phyloP scores from a whole-genome alignment of 2,797 vertebrate species.

The Leptatherina wallacei region DNA sequence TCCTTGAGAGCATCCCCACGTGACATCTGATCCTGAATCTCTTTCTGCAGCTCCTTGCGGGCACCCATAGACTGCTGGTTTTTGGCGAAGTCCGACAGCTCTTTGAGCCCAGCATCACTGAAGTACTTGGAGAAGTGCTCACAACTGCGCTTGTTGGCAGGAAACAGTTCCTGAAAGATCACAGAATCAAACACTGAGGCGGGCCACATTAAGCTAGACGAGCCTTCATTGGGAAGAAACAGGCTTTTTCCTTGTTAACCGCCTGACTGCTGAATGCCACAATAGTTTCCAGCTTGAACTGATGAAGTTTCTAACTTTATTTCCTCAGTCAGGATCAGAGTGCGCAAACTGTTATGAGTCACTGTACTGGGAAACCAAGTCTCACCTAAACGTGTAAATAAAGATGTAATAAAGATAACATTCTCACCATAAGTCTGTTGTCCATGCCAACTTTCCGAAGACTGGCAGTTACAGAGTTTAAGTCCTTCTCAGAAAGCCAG shows the following conservation, averaged over 20 bases:
- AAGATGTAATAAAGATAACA: conserved; percentile 3
- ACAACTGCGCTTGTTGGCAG: conserved; percentile 93
- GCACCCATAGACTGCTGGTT: conserved; percentile 93
- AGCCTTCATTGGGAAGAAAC: conserved; percentile 23
- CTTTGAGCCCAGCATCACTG: conserved; percentile 91
- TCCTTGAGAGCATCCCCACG: conserved; percentile 91
- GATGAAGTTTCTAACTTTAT: background rate
- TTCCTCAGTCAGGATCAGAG: background rate
- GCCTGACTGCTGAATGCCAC: background rate
- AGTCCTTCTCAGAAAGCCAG: conserved; percentile 97
- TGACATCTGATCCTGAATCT: conserved; percentile 93
- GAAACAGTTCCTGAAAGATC: conserved; percentile 89
- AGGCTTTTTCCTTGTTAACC: conserved; percentile 13
- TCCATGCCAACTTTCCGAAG: conserved; percentile 98
- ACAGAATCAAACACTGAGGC: conserved; percentile 35
- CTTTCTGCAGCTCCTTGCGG: conserved; percentile 92
- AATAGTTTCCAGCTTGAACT: conserved; percentile 2
- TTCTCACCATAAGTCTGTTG: conserved; percentile 92
- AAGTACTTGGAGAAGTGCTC: conserved; percentile 96
- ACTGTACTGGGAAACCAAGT: background rate
- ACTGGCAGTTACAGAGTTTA: conserved; percentile 91
- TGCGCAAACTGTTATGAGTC: background rate
- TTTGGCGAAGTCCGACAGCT: conserved; percentile 91
- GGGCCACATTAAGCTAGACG: conserved; percentile 1
- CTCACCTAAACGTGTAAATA: background rate